These are phyloP conservation scores for Enteromius trimaculatus DNA, from an alignment of 2,797 vertebrate genomes.

Conservation along the genomic window DNA sequence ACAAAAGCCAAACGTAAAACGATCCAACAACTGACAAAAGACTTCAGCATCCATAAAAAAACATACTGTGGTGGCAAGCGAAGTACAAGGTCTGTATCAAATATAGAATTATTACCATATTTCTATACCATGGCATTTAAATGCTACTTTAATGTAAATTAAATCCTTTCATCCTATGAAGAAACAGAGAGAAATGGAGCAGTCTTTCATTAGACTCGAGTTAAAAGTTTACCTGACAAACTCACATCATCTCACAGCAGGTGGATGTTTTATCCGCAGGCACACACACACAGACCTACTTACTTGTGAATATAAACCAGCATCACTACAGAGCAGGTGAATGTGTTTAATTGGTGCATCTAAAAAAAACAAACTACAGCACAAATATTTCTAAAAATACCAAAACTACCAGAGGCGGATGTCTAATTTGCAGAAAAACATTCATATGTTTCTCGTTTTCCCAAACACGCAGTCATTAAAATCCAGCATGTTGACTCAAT, in stretches of 20 bases:
- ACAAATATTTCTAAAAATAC: constrained; percentile 33
- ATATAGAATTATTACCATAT: constrained; percentile 16
- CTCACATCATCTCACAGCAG: constrained; percentile 19
- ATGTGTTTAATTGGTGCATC: constrained; percentile 30
- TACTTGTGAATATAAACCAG: constrained; percentile 57
- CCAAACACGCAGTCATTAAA: neutral
- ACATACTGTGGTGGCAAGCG: neutral
- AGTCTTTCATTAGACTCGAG: constrained; percentile 20
- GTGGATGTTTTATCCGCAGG: constrained; percentile 53
- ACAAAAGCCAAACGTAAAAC: neutral
- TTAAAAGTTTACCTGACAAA: constrained; percentile 40
- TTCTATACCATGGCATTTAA: neutral
- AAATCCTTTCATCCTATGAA: constrained; percentile 1
- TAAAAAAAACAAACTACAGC: neutral
- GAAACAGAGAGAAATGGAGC: constrained; percentile 33
- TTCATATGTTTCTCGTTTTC: neutral
- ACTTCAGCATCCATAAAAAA: neutral
- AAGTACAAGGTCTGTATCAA: neutral
- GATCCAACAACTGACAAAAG: neutral
- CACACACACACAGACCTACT: constrained; percentile 38
- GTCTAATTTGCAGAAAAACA: constrained; percentile 13
- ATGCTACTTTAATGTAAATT: neutral
- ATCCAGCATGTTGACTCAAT: constrained; percentile 5
- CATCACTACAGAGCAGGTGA: constrained; percentile 48
- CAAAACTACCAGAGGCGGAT: constrained; percentile 9